Conservation (phyloP, 2,797 vertebrate species). For the Percopsis omiscomaycus region DNA sequence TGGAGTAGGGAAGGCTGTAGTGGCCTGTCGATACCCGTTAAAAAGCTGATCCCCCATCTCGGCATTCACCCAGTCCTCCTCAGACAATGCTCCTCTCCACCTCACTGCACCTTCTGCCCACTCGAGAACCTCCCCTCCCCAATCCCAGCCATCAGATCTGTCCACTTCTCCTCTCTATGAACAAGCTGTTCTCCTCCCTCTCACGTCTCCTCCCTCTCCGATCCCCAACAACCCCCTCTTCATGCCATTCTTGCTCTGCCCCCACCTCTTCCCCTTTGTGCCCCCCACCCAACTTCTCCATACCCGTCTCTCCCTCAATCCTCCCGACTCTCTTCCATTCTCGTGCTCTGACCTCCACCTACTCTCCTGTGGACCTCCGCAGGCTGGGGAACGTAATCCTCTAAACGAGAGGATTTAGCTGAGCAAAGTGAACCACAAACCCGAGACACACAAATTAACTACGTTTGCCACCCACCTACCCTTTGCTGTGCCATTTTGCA, state of each 20-base stretch:
- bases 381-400: slow-evolving; percentile 57
- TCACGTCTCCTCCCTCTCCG: slow-evolving; percentile 30
- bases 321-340: not conserved
- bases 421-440: slow-evolving; percentile 57
- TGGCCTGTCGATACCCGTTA: slow-evolving; percentile 46
- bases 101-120: slow-evolving; percentile 42
- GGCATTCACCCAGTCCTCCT: slow-evolving; percentile 47
- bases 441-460: slow-evolving; percentile 57
- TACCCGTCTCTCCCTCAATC: not conserved
- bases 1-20: slow-evolving; percentile 39
- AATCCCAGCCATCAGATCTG: slow-evolving; percentile 45
- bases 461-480: slow-evolving; percentile 51
- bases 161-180: slow-evolving; percentile 35
- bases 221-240: slow-evolving; percentile 29
- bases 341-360: slow-evolving; percentile 59
- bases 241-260: slow-evolving; percentile 34
- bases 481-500: slow-evolving; percentile 42
- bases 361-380: slow-evolving; percentile 36
- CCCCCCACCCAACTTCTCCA: slow-evolving; percentile 27
- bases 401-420: slow-evolving; percentile 69
- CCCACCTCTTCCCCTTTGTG: slow-evolving; percentile 27
- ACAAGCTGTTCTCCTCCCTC: slow-evolving; percentile 37
- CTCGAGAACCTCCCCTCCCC: slow-evolving; percentile 33
- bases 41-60: slow-evolving; percentile 43
- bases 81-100: slow-evolving; percentile 46